These are phyloP conservation scores for Dryobates pubescens DNA, from an alignment of 2,797 vertebrate species.

Conservation along the genomic window DNA sequence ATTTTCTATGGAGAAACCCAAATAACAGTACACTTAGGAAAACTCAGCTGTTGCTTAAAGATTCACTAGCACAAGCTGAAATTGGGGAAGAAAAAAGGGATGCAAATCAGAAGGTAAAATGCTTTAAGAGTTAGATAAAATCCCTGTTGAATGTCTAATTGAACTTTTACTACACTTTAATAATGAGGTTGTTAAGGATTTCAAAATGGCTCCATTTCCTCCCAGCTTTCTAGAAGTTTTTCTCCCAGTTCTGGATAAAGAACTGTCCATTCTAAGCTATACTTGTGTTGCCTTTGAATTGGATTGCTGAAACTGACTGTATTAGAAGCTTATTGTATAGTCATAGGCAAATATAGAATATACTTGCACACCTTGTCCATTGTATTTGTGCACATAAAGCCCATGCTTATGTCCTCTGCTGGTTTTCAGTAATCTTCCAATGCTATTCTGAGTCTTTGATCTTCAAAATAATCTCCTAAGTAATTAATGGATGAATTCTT, in stretches of 20 bases:
- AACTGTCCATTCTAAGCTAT: not conserved
- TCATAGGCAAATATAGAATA: not conserved
- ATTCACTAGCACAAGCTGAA: not conserved
- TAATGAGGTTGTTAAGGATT: not conserved
- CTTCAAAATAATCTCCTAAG: not conserved
- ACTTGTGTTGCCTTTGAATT: not conserved
- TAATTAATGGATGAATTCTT: conserved; percentile 5
- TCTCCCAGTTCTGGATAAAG: not conserved
- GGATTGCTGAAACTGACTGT: not conserved
- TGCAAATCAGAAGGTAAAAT: not conserved
- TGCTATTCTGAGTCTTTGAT: not conserved
- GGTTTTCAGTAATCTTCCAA: not conserved
- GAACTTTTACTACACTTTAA: not conserved
- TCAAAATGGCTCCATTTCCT: not conserved
- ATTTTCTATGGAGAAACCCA: not conserved
- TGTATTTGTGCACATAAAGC: not conserved
- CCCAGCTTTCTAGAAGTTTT: not conserved
- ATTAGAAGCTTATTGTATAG: not conserved
- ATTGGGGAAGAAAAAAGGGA: not conserved
- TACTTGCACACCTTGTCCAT: not conserved
- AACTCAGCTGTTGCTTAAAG: not conserved
- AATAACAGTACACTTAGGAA: not conserved
- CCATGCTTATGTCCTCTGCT: not conserved
- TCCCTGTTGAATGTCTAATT: not conserved
- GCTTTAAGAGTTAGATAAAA: not conserved